These are phyloP conservation scores for Hippocampus zosterae DNA, from an alignment of 2,113 vertebrate genomes.

Conservation along the genomic window DNA sequence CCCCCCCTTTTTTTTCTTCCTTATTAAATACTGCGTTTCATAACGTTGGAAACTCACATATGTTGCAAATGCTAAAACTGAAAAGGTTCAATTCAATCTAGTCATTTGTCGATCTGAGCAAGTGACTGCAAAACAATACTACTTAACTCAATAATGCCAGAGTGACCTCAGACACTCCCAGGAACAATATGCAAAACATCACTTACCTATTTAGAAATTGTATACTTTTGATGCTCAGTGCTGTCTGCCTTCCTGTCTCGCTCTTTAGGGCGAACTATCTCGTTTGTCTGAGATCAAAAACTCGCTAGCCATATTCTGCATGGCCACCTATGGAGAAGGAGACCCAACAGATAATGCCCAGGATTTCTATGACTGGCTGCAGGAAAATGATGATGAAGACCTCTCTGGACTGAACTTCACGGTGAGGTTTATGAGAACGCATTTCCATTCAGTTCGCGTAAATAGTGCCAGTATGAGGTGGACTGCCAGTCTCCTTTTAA, in stretches of 20 bases:
- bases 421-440: constrained; percentile 67
- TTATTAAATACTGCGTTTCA: neutral
- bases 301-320: constrained; percentile 90
- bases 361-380: constrained; percentile 96
- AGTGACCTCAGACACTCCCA: neutral
- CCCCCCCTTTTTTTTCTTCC: neutral
- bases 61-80: too few relatives aligned
- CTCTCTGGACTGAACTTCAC: constrained; percentile 85
- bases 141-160: neutral
- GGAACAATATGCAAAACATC: neutral
- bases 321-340: constrained; percentile 95
- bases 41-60: neutral
- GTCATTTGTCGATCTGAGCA: neutral
- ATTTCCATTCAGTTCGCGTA: neutral
- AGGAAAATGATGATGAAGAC: constrained; percentile 80
- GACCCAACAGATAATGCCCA: constrained; percentile 97
- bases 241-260: neutral
- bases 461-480: neutral
- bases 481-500: neutral
- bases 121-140: neutral
- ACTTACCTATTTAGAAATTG: neutral
- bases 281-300: constrained; percentile 86
- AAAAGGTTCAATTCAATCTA: too few relatives aligned
- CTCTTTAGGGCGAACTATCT: constrained; percentile 80
- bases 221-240: neutral